phyloP scores from a whole-genome alignment of 2,888 invertebrate genomes.

The Holacanthella duospinosa region DNA sequence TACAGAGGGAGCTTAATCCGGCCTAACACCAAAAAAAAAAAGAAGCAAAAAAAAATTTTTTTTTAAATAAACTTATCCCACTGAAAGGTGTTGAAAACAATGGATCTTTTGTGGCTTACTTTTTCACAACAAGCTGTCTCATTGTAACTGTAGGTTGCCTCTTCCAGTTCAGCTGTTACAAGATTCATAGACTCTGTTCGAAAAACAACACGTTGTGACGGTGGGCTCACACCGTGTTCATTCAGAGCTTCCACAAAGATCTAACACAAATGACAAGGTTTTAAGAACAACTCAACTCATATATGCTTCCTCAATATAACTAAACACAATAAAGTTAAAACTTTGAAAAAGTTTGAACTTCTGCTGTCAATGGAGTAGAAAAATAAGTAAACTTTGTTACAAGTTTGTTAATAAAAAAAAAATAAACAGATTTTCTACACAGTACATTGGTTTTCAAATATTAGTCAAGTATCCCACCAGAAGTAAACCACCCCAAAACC shows the following conservation, averaged over 20 bases:
- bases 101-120: conserved; percentile 38
- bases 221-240: conserved; percentile 64
- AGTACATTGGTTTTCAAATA: no score
- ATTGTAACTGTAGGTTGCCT: conserved; percentile 50
- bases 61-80: not conserved
- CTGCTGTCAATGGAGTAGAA: no score
- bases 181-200: conserved; percentile 56
- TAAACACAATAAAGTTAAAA: no score
- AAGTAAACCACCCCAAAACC: no score
- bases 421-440: no score
- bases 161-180: conserved; percentile 50
- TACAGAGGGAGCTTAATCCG: conserved; percentile 56
- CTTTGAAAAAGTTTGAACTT: no score
- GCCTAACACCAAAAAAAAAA: conserved; percentile 38
- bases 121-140: conserved; percentile 66
- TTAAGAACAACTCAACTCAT: conserved; percentile 18
- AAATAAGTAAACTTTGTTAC: no score
- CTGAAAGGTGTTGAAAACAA: not conserved
- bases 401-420: no score
- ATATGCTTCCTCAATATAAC: no score
- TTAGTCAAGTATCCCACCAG: no score
- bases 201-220: conserved; percentile 65
- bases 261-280: conserved; percentile 10
- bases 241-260: conserved; percentile 64
- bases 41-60: not conserved